Evolutionary conservation across 1,140 invertebrate species (phyloP).

Genomic region (Ostrea edulis): DNA sequence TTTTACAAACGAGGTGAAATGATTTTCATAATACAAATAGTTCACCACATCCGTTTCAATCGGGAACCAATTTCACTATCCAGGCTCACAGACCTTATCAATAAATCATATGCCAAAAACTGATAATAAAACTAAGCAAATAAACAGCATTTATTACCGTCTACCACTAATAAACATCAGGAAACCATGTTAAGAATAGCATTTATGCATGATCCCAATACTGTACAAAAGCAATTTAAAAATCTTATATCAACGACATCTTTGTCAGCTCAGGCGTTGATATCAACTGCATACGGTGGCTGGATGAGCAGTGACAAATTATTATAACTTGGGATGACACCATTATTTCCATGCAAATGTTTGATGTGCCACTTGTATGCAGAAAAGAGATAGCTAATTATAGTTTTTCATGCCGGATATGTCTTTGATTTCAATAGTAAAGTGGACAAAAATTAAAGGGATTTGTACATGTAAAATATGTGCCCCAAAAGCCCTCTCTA

Average conservation of each 20-base stretch:
- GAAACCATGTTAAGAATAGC: no score
- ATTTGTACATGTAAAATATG: neutral
- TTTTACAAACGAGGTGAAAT: no score
- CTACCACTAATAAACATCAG: no score
- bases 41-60: no score
- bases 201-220: no score
- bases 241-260: neutral
- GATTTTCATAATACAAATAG: no score
- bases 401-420: neutral
- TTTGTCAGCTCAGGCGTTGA: neutral
- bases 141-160: no score
- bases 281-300: neutral
- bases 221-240: no score
- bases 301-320: neutral
- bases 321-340: neutral
- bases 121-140: no score
- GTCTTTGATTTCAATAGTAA: neutral
- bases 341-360: slow-evolving; percentile 6
- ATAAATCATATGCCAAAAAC: no score
- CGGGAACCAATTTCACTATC: no score
- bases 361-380: neutral
- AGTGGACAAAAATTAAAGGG: slow-evolving; percentile 1
- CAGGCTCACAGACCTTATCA: no score
- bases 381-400: neutral
- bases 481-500: neutral